These are phyloP conservation scores for Pelodytes ibericus DNA, from an alignment of 2,797 vertebrate species.

Conservation along the genomic window DNA sequence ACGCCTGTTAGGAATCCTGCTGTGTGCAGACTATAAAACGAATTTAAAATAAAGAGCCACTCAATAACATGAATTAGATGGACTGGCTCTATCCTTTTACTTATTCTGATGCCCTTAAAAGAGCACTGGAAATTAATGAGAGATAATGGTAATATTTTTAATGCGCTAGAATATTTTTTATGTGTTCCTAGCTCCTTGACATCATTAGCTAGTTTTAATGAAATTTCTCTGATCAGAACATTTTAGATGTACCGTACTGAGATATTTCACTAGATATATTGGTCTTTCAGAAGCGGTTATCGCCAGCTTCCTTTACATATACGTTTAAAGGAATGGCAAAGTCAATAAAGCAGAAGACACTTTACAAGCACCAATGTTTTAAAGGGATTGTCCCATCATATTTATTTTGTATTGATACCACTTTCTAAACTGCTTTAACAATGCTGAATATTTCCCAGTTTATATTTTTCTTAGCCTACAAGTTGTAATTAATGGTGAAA, in stretches of 20 bases:
- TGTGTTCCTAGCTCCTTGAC: not conserved
- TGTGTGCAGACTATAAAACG: not conserved
- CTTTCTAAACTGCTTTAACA: too few relatives aligned
- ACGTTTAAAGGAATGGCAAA: not conserved
- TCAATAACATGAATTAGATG: constrained; percentile 13
- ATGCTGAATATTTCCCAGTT: too few relatives aligned
- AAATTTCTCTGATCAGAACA: not conserved
- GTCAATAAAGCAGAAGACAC: too few relatives aligned
- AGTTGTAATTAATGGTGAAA: too few relatives aligned
- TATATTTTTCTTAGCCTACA: too few relatives aligned
- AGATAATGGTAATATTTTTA: constrained; percentile 26
- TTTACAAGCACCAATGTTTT: too few relatives aligned
- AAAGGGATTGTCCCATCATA: too few relatives aligned
- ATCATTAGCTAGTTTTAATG: constrained; percentile 4
- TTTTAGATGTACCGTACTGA: not conserved
- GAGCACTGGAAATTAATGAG: constrained; percentile 6
- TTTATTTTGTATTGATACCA: too few relatives aligned
- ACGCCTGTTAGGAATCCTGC: constrained; percentile 19
- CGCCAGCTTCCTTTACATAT: not conserved
- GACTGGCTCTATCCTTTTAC: not conserved
- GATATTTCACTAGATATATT: not conserved
- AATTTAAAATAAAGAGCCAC: not conserved
- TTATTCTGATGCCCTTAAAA: constrained; percentile 5
- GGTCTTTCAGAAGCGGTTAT: not conserved
- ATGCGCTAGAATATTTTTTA: not conserved